Conservation (phyloP, 2,888 invertebrate genomes). For the Parnassius orleans region DNA sequence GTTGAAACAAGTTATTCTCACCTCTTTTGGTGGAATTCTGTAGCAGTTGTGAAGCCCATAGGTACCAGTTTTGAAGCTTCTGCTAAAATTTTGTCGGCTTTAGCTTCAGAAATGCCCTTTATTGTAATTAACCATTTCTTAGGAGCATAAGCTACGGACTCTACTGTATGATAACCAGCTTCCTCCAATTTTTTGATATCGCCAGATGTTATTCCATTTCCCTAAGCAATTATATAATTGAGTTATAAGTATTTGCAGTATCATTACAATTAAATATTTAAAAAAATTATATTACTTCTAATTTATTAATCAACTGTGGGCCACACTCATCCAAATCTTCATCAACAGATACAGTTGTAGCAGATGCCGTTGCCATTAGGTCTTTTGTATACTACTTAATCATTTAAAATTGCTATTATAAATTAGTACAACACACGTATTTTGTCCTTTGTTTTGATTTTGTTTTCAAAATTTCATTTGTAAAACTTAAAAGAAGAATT, state of each 20-base stretch:
- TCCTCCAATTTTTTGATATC: conserved; percentile 97
- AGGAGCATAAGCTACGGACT: conserved; percentile 96
- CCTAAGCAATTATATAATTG: conserved; percentile 74
- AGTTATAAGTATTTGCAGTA: conserved; percentile 8
- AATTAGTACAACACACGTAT: neutral
- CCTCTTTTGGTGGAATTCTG: conserved; percentile 96
- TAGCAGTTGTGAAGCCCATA: conserved; percentile 99
- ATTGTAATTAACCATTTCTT: conserved; percentile 93
- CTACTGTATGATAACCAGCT: conserved; percentile 96
- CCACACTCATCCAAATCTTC: conserved; percentile 86
- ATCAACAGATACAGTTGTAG: conserved; percentile 72
- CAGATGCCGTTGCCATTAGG: conserved; percentile 74
- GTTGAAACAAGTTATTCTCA: conserved; percentile 32
- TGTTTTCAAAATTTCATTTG: neutral
- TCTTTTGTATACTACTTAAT: conserved; percentile 42
- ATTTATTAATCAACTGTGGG: conserved; percentile 84
- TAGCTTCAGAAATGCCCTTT: conserved; percentile 98
- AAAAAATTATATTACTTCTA: conserved; percentile 81
- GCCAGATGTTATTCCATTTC: conserved; percentile 92
- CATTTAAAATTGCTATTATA: conserved; percentile 36
- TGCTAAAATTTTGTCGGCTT: conserved; percentile 95
- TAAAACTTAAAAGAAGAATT: neutral
- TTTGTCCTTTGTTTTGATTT: neutral
- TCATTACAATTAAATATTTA: neutral
- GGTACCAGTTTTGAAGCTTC: conserved; percentile 97